Conservation (phyloP, 2,797 vertebrate genomes). For the Catamblyrhynchus diadema region DNA sequence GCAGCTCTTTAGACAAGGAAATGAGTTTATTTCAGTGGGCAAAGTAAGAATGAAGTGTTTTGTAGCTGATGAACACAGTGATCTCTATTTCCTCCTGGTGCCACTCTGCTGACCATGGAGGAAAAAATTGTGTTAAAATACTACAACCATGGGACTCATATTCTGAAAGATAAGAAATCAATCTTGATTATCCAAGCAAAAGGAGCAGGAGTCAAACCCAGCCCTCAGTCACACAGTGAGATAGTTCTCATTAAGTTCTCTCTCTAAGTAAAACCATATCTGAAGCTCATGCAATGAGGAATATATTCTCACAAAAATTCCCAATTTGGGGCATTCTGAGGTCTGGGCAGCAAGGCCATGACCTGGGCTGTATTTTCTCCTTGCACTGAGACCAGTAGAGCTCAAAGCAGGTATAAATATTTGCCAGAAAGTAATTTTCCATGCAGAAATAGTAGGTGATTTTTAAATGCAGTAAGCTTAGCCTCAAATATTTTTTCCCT, state of each 20-base stretch:
- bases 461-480: background rate
- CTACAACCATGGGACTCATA: rapidly evolving
- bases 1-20: background rate
- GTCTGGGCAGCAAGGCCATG: background rate
- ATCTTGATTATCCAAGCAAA: background rate
- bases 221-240: rapidly evolving
- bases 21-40: background rate
- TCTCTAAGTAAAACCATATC: background rate
- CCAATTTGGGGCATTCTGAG: background rate
- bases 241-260: background rate
- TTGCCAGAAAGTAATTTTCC: background rate
- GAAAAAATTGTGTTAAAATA: background rate
- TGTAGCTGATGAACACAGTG: background rate
- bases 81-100: background rate
- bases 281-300: background rate
- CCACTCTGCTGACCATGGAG: background rate
- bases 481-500: background rate
- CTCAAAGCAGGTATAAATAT: background rate
- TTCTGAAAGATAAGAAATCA: background rate
- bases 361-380: background rate
- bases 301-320: background rate
- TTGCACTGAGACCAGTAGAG: background rate
- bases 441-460: background rate
- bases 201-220: conserved; percentile 5
- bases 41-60: conserved; percentile 37